phyloP scores from a whole-genome alignment of 1,140 invertebrate genomes.

The Pseudomyrmex dendroicus region DNA sequence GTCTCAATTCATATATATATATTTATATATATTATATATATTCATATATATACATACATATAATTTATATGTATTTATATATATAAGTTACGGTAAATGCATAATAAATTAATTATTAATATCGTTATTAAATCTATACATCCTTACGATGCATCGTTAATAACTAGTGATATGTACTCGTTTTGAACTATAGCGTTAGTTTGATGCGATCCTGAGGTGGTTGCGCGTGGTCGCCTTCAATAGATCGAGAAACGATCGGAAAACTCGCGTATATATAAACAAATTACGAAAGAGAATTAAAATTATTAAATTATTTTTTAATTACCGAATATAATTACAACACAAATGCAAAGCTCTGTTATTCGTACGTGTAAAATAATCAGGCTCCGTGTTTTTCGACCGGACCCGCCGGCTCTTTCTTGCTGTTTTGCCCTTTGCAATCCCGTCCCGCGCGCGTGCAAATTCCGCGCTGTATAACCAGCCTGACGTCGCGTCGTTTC shows the following conservation, averaged over 20 bases:
- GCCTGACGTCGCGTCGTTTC: constrained; percentile 48
- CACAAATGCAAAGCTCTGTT: no score
- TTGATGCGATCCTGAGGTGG: constrained; percentile 70
- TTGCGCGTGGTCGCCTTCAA: constrained; percentile 24
- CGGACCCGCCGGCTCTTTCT: constrained; percentile 29
- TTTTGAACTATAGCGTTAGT: constrained; percentile 77
- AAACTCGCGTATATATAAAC: not conserved
- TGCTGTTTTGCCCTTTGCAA: not conserved
- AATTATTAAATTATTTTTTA: no score
- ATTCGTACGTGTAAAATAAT: not conserved
- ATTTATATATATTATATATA: constrained; percentile 67
- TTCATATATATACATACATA: constrained; percentile 30
- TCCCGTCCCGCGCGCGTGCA: constrained; percentile 26
- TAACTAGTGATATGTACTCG: constrained; percentile 78
- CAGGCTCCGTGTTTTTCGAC: not conserved
- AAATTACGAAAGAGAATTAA: no score
- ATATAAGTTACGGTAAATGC: constrained; percentile 76
- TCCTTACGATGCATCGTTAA: constrained; percentile 63
- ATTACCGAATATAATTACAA: no score
- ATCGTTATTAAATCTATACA: constrained; percentile 62
- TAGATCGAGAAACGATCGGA: constrained; percentile 34
- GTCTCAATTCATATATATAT: constrained; percentile 63
- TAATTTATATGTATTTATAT: constrained; percentile 62
- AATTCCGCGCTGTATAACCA: constrained; percentile 35
- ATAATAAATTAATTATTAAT: constrained; percentile 77